Conservation (phyloP, 1,140 invertebrate genomes). For the Polypedilum vanderplanki region DNA sequence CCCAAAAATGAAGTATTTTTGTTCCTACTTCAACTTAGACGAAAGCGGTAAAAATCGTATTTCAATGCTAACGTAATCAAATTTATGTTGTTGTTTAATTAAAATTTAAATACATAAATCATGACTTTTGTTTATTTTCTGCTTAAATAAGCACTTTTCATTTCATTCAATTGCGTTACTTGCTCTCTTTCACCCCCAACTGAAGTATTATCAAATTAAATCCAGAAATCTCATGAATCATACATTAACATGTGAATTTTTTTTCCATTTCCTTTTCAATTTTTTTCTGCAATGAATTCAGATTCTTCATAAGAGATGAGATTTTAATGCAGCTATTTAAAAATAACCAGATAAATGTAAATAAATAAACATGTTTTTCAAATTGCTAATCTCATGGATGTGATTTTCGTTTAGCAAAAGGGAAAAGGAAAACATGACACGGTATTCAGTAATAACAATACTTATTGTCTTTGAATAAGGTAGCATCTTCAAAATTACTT, state of each 20-base stretch:
- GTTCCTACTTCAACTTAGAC: neutral
- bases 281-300: neutral
- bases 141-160: constrained; percentile 28
- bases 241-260: constrained; percentile 14
- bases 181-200: constrained; percentile 1
- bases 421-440: no score
- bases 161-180: neutral
- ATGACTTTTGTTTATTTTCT: constrained; percentile 28
- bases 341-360: no score
- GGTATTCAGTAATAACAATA: no score
- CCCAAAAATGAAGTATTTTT: neutral
- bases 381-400: no score
- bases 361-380: no score
- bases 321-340: no score
- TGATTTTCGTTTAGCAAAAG: no score
- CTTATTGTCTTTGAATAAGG: no score
- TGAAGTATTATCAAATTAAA: constrained; percentile 29
- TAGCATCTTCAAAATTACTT: no score
- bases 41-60: constrained; percentile 4
- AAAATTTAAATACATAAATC: constrained; percentile 29
- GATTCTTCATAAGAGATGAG: no score
- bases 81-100: constrained; percentile 29
- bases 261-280: neutral
- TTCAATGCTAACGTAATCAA: constrained; percentile 25
- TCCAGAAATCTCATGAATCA: constrained; percentile 10